phyloP scores from a whole-genome alignment of 1,140 invertebrate species.

The Hylaeus anthracinus region DNA sequence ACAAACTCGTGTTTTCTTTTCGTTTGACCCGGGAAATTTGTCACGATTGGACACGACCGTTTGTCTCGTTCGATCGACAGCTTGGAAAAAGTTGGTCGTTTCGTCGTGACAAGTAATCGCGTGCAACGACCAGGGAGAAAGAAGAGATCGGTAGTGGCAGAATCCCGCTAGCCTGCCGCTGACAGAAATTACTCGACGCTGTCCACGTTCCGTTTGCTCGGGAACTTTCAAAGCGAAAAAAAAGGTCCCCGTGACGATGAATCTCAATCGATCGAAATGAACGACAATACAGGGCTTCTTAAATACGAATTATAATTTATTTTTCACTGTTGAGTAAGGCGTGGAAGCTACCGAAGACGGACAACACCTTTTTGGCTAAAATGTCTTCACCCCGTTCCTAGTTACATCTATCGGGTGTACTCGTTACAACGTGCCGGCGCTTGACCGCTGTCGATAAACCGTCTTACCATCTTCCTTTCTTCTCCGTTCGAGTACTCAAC shows the following conservation, averaged over 20 bases:
- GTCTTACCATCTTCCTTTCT: conserved; percentile 29
- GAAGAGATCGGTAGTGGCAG: no score
- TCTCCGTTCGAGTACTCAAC: no score
- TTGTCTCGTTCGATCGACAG: no score
- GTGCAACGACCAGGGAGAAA: no score
- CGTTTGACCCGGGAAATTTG: not conserved
- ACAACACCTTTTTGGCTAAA: conserved; percentile 62
- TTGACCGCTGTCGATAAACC: conserved; percentile 36
- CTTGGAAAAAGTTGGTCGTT: not conserved
- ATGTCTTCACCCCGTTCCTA: conserved; percentile 50
- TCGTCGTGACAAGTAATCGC: not conserved
- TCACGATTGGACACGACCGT: no score
- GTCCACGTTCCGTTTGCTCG: no score
- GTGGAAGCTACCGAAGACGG: conserved; percentile 62
- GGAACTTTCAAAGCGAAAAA: no score
- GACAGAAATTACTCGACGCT: no score
- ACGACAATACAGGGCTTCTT: not conserved
- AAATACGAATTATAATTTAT: conserved; percentile 61
- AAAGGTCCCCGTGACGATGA: no score
- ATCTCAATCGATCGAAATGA: not conserved
- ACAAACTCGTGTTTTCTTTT: conserved; percentile 23
- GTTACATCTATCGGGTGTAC: conserved; percentile 54
- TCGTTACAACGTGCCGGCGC: conserved; percentile 37
- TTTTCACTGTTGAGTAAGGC: conserved; percentile 57
- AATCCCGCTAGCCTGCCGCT: no score